Evolutionary conservation across 1,140 invertebrate species (phyloP).

Genomic region (Asobara japonica): DNA sequence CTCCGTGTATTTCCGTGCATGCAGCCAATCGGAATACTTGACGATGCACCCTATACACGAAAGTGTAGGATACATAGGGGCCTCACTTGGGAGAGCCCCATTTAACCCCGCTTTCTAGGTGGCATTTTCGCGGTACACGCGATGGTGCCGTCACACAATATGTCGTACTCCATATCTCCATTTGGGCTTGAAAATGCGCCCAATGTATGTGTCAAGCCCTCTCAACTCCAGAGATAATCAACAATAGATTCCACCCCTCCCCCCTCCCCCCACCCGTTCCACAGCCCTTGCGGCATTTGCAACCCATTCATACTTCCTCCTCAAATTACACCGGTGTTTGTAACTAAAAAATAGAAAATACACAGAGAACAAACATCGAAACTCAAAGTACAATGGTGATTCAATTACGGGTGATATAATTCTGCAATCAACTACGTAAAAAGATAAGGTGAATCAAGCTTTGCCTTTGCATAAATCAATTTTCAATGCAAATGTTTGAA

Average conservation of each 20-base stretch:
- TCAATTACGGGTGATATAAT: background rate
- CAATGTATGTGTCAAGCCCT: background rate
- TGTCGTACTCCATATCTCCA: constrained; percentile 23
- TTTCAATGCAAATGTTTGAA: background rate
- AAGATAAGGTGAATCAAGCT: background rate
- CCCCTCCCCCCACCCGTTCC: background rate
- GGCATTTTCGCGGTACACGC: constrained; percentile 18
- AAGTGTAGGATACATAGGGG: background rate
- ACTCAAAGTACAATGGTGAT: constrained; percentile 35
- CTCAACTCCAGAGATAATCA: background rate
- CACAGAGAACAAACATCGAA: constrained; percentile 50
- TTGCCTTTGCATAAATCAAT: background rate
- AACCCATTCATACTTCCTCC: constrained; percentile 15
- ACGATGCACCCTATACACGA: constrained; percentile 12
- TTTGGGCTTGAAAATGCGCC: constrained; percentile 21
- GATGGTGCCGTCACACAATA: constrained; percentile 23
- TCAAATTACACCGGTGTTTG: background rate
- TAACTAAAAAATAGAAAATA: constrained; percentile 22
- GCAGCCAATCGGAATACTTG: constrained; percentile 24
- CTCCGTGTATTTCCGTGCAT: constrained; percentile 28
- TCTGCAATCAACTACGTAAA: background rate
- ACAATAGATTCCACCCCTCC: background rate
- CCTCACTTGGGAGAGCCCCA: constrained; percentile 8
- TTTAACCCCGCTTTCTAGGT: constrained; percentile 8
- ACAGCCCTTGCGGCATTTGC: no score